A percentile compares a stretch with the other conserved stretches of the same genome.
Evolutionary conservation across 1,140 invertebrate species (phyloP).

Genomic region (Plectus sambesii): DNA sequence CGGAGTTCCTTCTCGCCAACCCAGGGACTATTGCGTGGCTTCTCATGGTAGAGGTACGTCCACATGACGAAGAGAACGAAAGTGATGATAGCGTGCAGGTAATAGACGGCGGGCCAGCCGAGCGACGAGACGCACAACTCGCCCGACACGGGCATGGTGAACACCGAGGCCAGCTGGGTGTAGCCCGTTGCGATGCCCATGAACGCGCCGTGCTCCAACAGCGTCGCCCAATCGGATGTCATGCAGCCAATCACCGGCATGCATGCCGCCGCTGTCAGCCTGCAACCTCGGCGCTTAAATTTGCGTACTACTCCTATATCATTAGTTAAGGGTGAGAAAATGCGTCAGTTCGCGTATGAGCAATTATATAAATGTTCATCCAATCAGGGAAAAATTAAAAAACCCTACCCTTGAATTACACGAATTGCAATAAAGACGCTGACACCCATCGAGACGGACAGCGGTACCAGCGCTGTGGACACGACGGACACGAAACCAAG

Average conservation of each 20-base stretch:
- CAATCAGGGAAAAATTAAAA: too few relatives aligned
- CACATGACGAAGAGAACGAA: conserved; percentile 16
- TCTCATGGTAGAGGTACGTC: conserved; percentile 22
- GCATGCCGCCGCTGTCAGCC: too few relatives aligned
- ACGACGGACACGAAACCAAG: too few relatives aligned
- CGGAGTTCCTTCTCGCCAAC: conserved; percentile 8
- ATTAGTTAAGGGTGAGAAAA: conserved; percentile 19
- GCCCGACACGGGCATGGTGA: conserved; percentile 28
- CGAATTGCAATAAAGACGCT: too few relatives aligned
- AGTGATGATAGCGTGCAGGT: conserved; percentile 21
- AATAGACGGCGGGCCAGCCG: conserved; percentile 26
- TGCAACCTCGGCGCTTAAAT: too few relatives aligned
- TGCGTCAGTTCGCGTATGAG: too few relatives aligned
- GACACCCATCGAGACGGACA: too few relatives aligned
- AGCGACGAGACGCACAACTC: conserved; percentile 17
- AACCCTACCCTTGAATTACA: too few relatives aligned
- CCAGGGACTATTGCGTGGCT: conserved; percentile 18
- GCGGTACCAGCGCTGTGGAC: too few relatives aligned
- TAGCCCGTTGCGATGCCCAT: neutral
- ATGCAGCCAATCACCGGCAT: conserved; percentile 12
- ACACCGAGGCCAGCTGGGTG: conserved; percentile 23
- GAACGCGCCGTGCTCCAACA: neutral
- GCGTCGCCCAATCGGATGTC: neutral
- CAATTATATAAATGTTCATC: too few relatives aligned
- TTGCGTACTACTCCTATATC: neutral